phyloP scores from a whole-genome alignment of 2,797 vertebrate genomes.

The Merluccius polli region DNA sequence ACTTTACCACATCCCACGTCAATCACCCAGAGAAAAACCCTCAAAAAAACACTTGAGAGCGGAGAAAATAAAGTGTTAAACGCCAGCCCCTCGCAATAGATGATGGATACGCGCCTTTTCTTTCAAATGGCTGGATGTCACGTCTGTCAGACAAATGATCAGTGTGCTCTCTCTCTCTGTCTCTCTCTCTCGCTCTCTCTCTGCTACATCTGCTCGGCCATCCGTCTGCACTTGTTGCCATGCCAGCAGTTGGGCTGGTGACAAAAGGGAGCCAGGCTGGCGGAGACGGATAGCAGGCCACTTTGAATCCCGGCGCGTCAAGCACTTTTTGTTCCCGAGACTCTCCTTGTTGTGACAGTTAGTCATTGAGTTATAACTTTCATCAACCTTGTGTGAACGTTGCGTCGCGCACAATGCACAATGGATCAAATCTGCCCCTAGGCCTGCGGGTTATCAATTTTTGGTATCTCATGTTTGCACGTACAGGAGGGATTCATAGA shows the following conservation, averaged over 20 bases:
- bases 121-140: neutral
- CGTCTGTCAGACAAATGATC: slow-evolving; percentile 4
- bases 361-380: neutral
- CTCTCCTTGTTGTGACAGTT: neutral
- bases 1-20: neutral
- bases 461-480: neutral
- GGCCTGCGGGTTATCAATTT: neutral
- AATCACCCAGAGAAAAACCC: neutral
- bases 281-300: neutral
- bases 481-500: neutral
- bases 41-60: neutral
- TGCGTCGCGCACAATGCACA: neutral
- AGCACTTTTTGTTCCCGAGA: neutral
- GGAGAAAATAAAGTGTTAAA: neutral
- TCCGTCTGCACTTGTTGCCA: neutral
- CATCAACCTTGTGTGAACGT: neutral
- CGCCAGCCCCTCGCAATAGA: neutral
- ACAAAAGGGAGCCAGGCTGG: neutral
- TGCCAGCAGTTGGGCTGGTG: neutral
- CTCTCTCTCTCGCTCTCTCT: neutral
- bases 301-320: neutral
- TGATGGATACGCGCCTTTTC: neutral
- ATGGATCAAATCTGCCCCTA: no score
- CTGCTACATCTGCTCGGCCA: neutral
- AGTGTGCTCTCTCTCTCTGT: neutral